Conservation (phyloP, 2,113 vertebrate species). For the Petrocephalus zakoni region DNA sequence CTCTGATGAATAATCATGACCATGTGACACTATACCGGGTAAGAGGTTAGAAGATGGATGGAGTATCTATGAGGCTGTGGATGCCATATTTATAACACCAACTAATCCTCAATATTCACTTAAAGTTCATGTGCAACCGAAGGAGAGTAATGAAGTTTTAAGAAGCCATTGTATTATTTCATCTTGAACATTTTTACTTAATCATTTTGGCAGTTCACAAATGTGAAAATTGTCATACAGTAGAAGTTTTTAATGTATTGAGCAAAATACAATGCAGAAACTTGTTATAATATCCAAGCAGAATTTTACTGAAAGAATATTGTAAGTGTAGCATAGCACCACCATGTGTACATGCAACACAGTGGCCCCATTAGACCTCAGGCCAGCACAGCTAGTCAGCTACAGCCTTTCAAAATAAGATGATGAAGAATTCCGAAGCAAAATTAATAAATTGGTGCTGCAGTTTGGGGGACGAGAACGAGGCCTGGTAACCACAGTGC, state of each 20-base stretch:
- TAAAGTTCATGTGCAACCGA: not conserved
- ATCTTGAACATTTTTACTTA: not conserved
- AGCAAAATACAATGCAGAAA: not conserved
- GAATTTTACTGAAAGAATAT: not conserved
- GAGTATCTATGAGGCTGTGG: not conserved
- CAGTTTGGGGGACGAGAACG: not conserved
- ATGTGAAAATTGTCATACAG: not conserved
- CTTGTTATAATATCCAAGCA: not conserved
- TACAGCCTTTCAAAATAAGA: not conserved
- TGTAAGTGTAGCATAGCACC: not conserved
- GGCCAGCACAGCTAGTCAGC: not conserved
- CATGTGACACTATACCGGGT: not conserved
- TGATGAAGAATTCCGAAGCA: not conserved
- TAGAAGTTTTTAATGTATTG: not conserved
- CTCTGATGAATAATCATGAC: not conserved
- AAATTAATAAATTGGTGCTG: not conserved
- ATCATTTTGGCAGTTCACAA: not conserved
- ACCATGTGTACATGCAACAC: not conserved
- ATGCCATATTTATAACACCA: not conserved
- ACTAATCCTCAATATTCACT: not conserved
- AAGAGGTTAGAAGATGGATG: not conserved
- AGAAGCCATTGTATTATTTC: not conserved
- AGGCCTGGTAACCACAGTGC: not conserved
- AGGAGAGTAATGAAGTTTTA: not conserved
- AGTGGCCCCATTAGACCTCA: not conserved